These are phyloP conservation scores for Spea hammondii DNA, from an alignment of 2,797 vertebrate species.

Conservation along the genomic window DNA sequence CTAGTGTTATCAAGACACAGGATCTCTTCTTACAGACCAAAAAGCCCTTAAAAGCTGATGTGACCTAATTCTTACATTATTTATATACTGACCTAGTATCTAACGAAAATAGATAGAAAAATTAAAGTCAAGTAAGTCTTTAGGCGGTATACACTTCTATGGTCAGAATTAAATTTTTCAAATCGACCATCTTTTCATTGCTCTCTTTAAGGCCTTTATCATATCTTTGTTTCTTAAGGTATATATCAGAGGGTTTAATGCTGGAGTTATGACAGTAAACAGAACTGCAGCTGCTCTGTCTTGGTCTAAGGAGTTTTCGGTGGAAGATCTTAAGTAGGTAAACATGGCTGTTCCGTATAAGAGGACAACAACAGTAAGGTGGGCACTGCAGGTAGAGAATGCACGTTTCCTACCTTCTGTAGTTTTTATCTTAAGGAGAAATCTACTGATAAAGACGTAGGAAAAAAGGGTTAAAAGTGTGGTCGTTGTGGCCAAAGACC, in stretches of 20 bases:
- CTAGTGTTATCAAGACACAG: too few species aligned
- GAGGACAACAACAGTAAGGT: conserved; percentile 38
- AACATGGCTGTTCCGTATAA: conserved; percentile 50
- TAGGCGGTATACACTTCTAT: too few species aligned
- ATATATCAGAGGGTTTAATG: conserved; percentile 54
- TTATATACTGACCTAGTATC: too few species aligned
- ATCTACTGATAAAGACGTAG: conserved; percentile 41
- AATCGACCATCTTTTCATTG: too few species aligned
- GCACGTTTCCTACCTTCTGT: conserved; percentile 30
- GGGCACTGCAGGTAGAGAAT: conserved; percentile 49
- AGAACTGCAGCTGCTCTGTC: conserved; percentile 38
- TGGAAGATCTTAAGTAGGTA: conserved; percentile 44
- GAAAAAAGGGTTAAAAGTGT: conserved; percentile 42
- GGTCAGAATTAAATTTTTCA: too few species aligned
- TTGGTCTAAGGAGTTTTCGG: conserved; percentile 10
- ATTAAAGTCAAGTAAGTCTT: too few species aligned
- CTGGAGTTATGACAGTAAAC: conserved; percentile 52
- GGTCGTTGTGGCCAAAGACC: conserved; percentile 2
- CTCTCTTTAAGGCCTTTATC: too few species aligned
- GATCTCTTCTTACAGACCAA: too few species aligned
- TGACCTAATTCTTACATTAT: too few species aligned
- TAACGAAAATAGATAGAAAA: too few species aligned
- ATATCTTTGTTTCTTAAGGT: conserved; percentile 53
- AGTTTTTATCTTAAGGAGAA: conserved; percentile 38
- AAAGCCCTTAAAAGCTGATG: too few species aligned